phyloP scores from a whole-genome alignment of 2,113 vertebrate species.

The Acanthochromis polyacanthus region DNA sequence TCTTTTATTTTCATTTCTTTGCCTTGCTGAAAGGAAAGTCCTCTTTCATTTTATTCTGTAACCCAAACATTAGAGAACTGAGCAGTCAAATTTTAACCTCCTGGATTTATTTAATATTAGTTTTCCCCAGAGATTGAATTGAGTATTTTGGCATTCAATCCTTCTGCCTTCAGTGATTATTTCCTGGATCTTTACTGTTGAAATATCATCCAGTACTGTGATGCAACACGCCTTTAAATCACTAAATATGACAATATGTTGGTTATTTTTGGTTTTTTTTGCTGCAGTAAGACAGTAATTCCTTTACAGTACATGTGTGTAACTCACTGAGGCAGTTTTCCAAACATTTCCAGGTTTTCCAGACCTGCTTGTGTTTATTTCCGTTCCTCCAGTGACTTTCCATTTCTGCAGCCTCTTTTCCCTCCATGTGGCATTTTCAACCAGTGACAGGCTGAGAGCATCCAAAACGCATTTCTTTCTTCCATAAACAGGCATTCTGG shows the following conservation, averaged over 20 bases:
- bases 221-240: background rate
- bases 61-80: background rate
- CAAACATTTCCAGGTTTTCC: conserved; percentile 50
- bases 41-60: background rate
- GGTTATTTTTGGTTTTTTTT: too few relatives aligned
- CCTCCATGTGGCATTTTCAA: conserved; percentile 44
- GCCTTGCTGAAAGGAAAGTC: background rate
- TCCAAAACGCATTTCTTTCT: conserved; percentile 19
- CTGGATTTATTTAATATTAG: background rate
- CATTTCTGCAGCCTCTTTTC: conserved; percentile 37
- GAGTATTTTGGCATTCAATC: background rate
- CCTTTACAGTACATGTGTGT: background rate
- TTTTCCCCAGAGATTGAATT: background rate
- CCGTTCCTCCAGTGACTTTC: conserved; percentile 51
- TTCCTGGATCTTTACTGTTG: background rate
- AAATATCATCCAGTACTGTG: background rate
- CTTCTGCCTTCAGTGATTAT: background rate
- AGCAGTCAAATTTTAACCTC: background rate
- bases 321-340: conserved; percentile 28
- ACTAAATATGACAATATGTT: too few relatives aligned
- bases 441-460: conserved; percentile 14
- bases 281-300: too few relatives aligned
- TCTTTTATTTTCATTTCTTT: background rate
- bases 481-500: conserved; percentile 18
- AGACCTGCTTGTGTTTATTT: conserved; percentile 52